Percentiles rank a stretch among this genome's conserved stretches.
Conservation (phyloP, 35 echinoderm and acorn worm genomes). For the Strongylocentrotus purpuratus region DNA sequence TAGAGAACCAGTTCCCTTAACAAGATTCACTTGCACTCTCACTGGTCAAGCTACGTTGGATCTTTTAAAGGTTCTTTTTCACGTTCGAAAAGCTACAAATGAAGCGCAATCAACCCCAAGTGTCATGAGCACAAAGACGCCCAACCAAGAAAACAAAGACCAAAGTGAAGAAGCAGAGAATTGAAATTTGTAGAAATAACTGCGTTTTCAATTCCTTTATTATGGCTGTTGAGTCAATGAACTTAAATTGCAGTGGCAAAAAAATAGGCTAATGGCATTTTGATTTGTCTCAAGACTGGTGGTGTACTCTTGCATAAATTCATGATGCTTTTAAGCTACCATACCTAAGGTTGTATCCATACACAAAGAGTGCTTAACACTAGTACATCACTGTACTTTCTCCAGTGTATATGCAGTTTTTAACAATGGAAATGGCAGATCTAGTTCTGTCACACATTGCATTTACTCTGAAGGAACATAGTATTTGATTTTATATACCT, state of each 20-base stretch:
- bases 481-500: too few relatives aligned
- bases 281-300: not conserved
- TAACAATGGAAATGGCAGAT: too few relatives aligned
- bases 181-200: not conserved
- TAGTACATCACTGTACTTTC: too few relatives aligned
- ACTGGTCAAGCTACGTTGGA: not conserved
- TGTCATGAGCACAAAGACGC: not conserved
- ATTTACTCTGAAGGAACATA: too few relatives aligned
- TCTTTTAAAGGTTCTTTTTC: not conserved
- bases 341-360: not conserved
- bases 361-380: too few relatives aligned
- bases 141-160: not conserved
- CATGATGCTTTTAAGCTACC: not conserved
- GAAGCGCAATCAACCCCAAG: not conserved
- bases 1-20: slow-evolving; percentile 16
- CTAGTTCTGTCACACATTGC: too few relatives aligned
- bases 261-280: not conserved
- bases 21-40: not conserved
- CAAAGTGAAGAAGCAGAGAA: not conserved
- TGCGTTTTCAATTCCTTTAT: not conserved
- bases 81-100: not conserved
- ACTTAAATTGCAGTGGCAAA: not conserved
- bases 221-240: not conserved
- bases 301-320: not conserved
- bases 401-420: too few relatives aligned